Percentiles rank a stretch among this genome's conserved stretches.
phyloP scores from a whole-genome alignment of 2,797 vertebrate species.

The Semotilus atromaculatus region DNA sequence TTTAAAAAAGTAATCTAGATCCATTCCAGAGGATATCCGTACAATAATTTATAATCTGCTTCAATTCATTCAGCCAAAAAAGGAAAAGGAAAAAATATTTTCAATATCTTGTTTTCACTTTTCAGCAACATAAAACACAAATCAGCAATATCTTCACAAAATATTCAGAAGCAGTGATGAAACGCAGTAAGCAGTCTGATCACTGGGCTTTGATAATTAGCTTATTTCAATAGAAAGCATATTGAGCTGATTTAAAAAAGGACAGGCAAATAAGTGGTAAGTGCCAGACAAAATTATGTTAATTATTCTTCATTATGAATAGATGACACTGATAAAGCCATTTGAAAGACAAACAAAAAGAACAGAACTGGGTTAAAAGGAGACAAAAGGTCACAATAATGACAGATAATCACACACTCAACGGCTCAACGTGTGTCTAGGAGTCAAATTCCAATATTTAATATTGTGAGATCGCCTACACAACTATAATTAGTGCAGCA shows the following conservation, averaged over 20 bases:
- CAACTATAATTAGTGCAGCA: background rate
- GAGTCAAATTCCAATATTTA: background rate
- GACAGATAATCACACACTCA: background rate
- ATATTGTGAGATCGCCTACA: background rate
- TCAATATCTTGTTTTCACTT: background rate
- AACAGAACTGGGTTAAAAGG: background rate
- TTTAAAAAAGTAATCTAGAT: background rate
- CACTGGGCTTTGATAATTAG: constrained; percentile 21
- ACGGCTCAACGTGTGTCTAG: background rate
- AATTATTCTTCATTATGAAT: background rate
- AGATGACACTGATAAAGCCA: background rate
- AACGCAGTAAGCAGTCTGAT: background rate
- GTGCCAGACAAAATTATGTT: background rate
- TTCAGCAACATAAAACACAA: background rate
- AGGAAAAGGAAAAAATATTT: background rate
- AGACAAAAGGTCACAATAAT: constrained; percentile 5
- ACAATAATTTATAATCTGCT: background rate
- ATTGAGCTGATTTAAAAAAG: constrained; percentile 6
- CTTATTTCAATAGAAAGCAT: constrained; percentile 7
- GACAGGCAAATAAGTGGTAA: constrained; percentile 1
- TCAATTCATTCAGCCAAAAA: background rate
- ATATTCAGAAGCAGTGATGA: background rate
- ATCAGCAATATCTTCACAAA: constrained; percentile 1
- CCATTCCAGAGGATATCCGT: background rate
- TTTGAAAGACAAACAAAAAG: constrained; percentile 28